phyloP scores from a whole-genome alignment of 2,888 invertebrate species.

The Dynastes maya region DNA sequence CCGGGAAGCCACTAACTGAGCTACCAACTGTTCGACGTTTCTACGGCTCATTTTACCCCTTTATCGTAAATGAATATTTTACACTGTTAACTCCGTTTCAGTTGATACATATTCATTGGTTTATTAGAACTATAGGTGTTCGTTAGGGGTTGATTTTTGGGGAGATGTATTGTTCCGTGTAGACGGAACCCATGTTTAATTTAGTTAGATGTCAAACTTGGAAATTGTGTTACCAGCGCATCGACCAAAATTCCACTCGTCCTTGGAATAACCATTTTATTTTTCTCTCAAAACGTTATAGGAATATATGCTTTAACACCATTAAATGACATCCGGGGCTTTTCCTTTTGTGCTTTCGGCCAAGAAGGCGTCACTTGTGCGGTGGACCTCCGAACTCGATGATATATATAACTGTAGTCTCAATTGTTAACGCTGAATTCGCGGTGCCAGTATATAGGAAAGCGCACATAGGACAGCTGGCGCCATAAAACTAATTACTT shows the following conservation, averaged over 20 bases:
- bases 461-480: constrained; percentile 62
- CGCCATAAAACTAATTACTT: constrained; percentile 68
- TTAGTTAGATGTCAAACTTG: no score
- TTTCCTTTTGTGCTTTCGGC: constrained; percentile 49
- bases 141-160: constrained; percentile 12
- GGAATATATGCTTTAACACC: constrained; percentile 25
- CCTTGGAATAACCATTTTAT: not conserved
- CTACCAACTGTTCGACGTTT: constrained; percentile 30
- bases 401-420: constrained; percentile 57
- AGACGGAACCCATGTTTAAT: no score
- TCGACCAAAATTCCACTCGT: no score
- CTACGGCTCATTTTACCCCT: constrained; percentile 47
- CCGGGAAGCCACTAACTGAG: not conserved
- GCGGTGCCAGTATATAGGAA: constrained; percentile 55
- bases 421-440: constrained; percentile 55
- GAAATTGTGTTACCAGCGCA: no score
- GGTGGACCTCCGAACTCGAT: constrained; percentile 53
- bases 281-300: not conserved
- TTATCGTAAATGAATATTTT: constrained; percentile 53
- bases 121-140: constrained; percentile 43
- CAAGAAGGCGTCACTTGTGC: constrained; percentile 48
- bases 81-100: constrained; percentile 49
- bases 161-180: not conserved
- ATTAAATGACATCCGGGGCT: constrained; percentile 46
- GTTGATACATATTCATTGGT: constrained; percentile 52